Percentiles rank a stretch among this genome's conserved stretches.
phyloP scores from a whole-genome alignment of 2,797 vertebrate species.

The Ambastaia sidthimunki region DNA sequence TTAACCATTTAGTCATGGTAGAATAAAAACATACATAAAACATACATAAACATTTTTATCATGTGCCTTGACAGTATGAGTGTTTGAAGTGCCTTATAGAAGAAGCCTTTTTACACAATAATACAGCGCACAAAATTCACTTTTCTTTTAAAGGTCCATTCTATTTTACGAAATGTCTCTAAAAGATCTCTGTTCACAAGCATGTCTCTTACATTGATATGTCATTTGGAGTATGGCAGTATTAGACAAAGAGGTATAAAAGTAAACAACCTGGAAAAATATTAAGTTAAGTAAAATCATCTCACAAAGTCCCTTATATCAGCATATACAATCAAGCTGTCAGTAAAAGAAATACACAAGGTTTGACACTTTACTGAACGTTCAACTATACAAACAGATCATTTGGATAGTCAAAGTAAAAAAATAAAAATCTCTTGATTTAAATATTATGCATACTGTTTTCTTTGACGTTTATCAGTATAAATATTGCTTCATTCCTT shows the following conservation, averaged over 20 bases:
- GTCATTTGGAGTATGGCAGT: too few relatives aligned
- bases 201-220: not conserved
- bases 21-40: not conserved
- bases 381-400: not conserved
- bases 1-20: not conserved
- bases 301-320: not conserved
- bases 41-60: not conserved
- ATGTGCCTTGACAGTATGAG: not conserved
- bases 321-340: not conserved
- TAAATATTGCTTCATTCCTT: not conserved
- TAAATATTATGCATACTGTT: not conserved
- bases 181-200: not conserved
- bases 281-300: not conserved
- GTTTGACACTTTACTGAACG: not conserved
- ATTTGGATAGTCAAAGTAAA: not conserved
- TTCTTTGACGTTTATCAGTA: not conserved
- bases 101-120: not conserved
- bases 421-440: constrained; percentile 33
- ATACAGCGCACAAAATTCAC: not conserved
- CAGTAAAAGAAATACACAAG: not conserved
- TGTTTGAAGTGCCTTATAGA: too few relatives aligned
- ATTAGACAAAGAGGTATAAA: not conserved
- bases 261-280: too few relatives aligned
- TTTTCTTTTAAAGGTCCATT: not conserved
- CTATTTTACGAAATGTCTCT: not conserved